Evolutionary conservation across 2,797 vertebrate genomes (phyloP).

Genomic region (Paramormyrops hopkinsi): DNA sequence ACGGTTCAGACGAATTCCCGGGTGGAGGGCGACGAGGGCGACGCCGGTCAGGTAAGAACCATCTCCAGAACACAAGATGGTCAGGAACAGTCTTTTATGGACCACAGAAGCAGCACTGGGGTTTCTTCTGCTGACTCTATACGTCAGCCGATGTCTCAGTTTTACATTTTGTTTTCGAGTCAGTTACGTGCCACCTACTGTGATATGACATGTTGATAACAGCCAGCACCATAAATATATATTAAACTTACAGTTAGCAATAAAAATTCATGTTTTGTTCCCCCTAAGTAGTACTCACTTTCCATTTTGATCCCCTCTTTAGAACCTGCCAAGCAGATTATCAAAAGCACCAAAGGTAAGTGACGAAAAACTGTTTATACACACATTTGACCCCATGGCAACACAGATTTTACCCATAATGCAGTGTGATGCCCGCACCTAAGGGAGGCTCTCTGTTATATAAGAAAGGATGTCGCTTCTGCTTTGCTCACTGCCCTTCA

Average conservation of each 20-base stretch:
- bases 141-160: neutral
- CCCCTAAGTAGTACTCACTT: neutral
- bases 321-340: slow-evolving; percentile 77
- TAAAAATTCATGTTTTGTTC: neutral
- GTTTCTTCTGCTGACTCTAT: neutral
- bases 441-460: neutral
- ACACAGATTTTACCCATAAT: neutral
- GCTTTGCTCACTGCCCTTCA: neutral
- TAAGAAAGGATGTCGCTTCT: neutral
- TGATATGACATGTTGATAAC: neutral
- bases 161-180: neutral
- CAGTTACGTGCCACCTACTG: neutral
- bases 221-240: neutral
- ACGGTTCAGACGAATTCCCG: slow-evolving; percentile 57
- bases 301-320: slow-evolving; percentile 24
- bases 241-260: neutral
- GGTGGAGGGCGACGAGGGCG: slow-evolving; percentile 58
- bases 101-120: neutral
- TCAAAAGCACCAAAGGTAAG: slow-evolving; percentile 57
- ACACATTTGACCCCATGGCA: neutral
- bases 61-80: neutral
- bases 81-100: neutral
- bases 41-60: slow-evolving; percentile 77
- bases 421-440: neutral
- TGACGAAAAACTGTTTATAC: neutral